phyloP scores from a whole-genome alignment of 2,888 invertebrate species.

The Leucophora obtusa region DNA sequence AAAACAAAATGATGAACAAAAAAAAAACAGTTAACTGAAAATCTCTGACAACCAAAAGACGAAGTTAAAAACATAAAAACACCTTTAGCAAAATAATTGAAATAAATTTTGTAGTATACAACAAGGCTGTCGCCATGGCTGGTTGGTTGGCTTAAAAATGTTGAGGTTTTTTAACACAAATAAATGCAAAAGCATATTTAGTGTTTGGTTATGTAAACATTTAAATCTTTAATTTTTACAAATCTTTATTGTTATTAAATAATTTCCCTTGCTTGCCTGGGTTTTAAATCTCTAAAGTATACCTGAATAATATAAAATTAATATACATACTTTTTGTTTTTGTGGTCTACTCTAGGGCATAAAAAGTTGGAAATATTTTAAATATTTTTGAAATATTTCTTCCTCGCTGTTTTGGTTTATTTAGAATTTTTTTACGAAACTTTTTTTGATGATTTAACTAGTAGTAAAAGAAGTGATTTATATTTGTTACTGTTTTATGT shows the following conservation, averaged over 20 bases:
- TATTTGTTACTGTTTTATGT: constrained; percentile 2
- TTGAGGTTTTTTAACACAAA: not conserved
- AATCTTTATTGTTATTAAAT: not conserved
- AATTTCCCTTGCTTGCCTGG: not conserved
- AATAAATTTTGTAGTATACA: constrained; percentile 6
- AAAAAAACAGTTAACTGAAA: not conserved
- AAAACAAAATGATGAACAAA: not conserved
- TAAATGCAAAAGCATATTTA: not conserved
- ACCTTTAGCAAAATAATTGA: not conserved
- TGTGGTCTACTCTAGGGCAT: constrained; percentile 33
- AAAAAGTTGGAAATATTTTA: constrained; percentile 18
- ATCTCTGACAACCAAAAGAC: not conserved
- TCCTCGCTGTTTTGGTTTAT: not conserved
- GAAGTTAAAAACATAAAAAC: not conserved
- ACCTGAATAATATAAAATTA: not conserved
- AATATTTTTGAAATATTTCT: not conserved
- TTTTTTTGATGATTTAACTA: constrained; percentile 7
- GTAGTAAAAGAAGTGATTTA: not conserved
- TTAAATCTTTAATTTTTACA: not conserved
- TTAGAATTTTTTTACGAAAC: not conserved
- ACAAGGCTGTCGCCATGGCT: not conserved
- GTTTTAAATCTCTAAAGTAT: not conserved
- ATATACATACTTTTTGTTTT: not conserved
- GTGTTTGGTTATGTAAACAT: not conserved
- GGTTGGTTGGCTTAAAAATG: not conserved